Evolutionary conservation across 2,888 invertebrate genomes (phyloP).

Genomic region (Tetragnatha montana): DNA sequence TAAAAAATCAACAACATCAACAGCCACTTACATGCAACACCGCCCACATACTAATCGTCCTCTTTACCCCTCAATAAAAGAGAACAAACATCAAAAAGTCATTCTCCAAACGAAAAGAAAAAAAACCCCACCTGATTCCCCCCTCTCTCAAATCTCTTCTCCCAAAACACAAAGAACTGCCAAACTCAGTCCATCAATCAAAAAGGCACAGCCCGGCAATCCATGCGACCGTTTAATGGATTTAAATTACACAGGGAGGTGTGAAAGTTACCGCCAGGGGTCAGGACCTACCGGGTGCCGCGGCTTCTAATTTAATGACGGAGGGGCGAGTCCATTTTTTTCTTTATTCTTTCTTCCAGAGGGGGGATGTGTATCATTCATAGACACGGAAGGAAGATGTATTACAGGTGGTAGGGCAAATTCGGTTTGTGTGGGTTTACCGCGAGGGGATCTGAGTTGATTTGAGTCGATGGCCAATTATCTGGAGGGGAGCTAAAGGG

Average conservation of each 20-base stretch:
- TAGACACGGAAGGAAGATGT: constrained; percentile 13
- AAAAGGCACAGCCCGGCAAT: constrained; percentile 35
- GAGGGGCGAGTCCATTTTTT: constrained; percentile 32
- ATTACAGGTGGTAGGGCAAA: constrained; percentile 34
- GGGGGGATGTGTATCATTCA: constrained; percentile 14
- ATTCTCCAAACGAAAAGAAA: too few relatives aligned
- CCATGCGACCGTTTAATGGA: constrained; percentile 68
- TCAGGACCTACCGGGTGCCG: constrained; percentile 61
- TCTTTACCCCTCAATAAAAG: too few relatives aligned
- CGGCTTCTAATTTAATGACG: constrained; percentile 65
- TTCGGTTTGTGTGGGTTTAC: constrained; percentile 43
- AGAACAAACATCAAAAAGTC: too few relatives aligned
- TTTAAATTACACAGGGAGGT: constrained; percentile 70
- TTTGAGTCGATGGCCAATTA: not conserved
- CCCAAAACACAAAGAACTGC: too few relatives aligned
- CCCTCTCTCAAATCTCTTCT: too few relatives aligned
- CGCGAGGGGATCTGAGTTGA: not conserved
- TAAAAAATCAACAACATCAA: too few relatives aligned
- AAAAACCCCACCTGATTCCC: too few relatives aligned
- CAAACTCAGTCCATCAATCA: constrained; percentile 53
- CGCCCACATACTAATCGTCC: too few relatives aligned
- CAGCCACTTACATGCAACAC: too few relatives aligned
- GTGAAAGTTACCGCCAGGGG: constrained; percentile 69
- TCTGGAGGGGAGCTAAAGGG: not conserved
- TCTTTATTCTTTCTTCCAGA: not conserved